phyloP scores from a whole-genome alignment of 2,113 vertebrate species.

The Dasypus novemcinctus region DNA sequence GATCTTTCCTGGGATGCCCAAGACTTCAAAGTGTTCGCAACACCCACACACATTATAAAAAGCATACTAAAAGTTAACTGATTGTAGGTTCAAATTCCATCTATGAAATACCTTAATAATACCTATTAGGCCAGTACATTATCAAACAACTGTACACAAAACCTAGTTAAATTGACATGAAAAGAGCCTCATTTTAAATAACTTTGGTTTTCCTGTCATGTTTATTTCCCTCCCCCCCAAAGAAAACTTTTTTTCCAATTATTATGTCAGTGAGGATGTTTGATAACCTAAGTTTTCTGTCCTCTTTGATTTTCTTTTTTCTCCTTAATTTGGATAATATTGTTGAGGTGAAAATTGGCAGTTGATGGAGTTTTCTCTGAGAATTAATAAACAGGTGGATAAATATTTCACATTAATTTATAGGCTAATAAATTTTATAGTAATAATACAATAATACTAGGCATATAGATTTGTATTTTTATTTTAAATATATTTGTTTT shows the following conservation, averaged over 20 bases:
- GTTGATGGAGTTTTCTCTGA: not conserved
- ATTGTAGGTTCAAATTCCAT: no score
- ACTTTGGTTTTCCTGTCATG: not conserved
- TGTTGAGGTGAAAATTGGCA: not conserved
- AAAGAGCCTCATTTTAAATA: not conserved
- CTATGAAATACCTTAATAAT: no score
- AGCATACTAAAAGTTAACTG: no score
- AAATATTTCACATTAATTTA: not conserved
- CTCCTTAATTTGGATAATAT: not conserved
- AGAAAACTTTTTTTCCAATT: not conserved
- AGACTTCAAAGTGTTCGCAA: no score
- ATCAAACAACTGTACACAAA: no score
- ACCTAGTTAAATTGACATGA: no score
- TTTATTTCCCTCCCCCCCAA: not conserved
- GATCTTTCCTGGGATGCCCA: no score
- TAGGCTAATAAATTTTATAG: no score
- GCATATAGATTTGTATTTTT: not conserved
- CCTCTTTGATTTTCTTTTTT: not conserved
- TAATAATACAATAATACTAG: not conserved
- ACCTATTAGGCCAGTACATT: no score
- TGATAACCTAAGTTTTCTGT: not conserved
- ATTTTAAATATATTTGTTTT: not conserved
- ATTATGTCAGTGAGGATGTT: not conserved
- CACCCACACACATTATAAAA: no score
- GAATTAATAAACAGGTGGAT: not conserved